Evolutionary conservation across 2,888 invertebrate genomes (phyloP), one percentile per base, ranked within the genome.

Genomic region (Acleris literana): DNA sequence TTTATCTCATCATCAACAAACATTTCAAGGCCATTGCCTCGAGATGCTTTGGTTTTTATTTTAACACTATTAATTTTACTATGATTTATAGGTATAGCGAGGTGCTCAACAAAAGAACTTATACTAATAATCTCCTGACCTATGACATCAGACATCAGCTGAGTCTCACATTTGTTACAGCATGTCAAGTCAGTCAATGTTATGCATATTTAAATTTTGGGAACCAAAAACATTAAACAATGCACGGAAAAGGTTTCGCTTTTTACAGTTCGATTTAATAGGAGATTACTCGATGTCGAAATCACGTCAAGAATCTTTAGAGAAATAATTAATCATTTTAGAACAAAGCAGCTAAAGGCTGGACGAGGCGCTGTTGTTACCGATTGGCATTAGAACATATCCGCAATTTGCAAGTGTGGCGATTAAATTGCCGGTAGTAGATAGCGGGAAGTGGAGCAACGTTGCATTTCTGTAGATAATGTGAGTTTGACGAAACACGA

Each of bases 91-190:
- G 80, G 78, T 74, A 69, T 78, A 77, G 78, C 77, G 69, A 70
- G 72, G 70, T 75, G 69, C 75, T 77, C 72, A 79, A 86, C 81
- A 86, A 87, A 80, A 78, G 79, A 82, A 81, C 81, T 74, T 76
- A 80, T 80, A 77, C 79, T 77, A 80, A 79, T 80, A 83, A 76
- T 72, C 73, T 68, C 74, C 70, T 85, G 85, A 90, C 86, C 86
- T 88, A 88, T 90, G 87, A 88, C 83, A 85, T 88, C 85, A 88
- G 87, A 88, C 83, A 85, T 88, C 85, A 88, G 72, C 67, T 61
- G 64, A 58, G 63, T 70, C 71, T 72, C 69, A 80, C 68, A 74
- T 76, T 76, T 76, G 74, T 75, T 75, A 75, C 73, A 77, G 74
- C 83, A 80, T 84, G 81, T 82, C 83, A 82, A 77, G 82, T 68